phyloP scores from a whole-genome alignment of 2,797 vertebrate species.

The Meda fulgida region DNA sequence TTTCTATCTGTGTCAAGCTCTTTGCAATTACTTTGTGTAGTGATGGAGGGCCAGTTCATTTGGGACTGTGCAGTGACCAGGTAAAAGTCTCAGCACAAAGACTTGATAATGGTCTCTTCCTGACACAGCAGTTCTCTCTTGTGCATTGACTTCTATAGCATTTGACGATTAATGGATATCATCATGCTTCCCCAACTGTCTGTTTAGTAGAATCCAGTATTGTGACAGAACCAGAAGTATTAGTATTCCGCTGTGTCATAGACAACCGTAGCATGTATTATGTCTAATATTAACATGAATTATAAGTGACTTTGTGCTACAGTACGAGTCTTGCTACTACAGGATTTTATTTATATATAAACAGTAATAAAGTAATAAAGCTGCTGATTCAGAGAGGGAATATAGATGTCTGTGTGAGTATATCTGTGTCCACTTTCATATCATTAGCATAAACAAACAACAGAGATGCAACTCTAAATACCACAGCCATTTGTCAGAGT shows the following conservation, averaged over 20 bases:
- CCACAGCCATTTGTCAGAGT: slow-evolving; percentile 40
- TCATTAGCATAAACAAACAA: slow-evolving; percentile 16
- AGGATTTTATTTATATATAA: too few relatives aligned
- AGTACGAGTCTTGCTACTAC: neutral
- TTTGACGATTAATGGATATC: neutral
- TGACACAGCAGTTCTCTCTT: neutral
- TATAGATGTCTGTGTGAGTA: slow-evolving; percentile 10
- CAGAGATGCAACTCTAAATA: slow-evolving; percentile 30
- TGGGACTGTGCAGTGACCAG: neutral
- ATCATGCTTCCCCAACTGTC: neutral
- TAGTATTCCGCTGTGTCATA: neutral
- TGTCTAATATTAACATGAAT: slow-evolving; percentile 1
- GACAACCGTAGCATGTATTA: neutral
- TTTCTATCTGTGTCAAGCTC: neutral
- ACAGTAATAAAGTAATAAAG: neutral
- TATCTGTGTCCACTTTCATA: slow-evolving; percentile 49
- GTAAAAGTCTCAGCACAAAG: neutral
- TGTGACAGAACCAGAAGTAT: neutral
- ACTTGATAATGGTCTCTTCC: neutral
- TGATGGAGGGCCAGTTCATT: neutral
- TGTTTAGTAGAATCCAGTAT: neutral
- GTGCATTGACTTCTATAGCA: neutral
- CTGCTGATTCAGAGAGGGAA: neutral
- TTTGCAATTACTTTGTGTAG: neutral
- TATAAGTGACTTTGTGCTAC: neutral